Evolutionary conservation across 2,797 vertebrate genomes (phyloP).

Genomic region (Apogon talboti): DNA sequence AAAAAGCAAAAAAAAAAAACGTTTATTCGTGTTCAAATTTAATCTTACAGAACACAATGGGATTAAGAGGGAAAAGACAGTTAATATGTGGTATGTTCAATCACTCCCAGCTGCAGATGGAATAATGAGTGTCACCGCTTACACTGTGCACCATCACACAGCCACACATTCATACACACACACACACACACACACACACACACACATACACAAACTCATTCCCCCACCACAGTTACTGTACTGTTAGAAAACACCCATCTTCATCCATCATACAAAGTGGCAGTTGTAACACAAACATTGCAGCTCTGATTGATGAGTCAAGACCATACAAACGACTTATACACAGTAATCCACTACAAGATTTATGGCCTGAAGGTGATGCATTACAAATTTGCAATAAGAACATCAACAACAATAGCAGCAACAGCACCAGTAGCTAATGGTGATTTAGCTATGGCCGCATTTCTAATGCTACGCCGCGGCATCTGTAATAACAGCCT

Average conservation of each 20-base stretch:
- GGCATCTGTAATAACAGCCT: conserved; percentile 51
- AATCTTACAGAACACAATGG: conserved; percentile 82
- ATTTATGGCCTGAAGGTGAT: conserved; percentile 64
- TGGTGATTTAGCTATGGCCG: conserved; percentile 66
- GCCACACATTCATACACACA: no score
- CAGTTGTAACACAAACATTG: conserved; percentile 78
- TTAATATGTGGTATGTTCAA: conserved; percentile 79
- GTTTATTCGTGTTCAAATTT: conserved; percentile 85
- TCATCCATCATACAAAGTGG: conserved; percentile 76
- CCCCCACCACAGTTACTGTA: conserved; percentile 49
- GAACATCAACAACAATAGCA: conserved; percentile 66
- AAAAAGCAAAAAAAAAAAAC: conserved; percentile 71
- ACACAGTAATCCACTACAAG: conserved; percentile 69
- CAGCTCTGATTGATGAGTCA: conserved; percentile 75
- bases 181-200: conserved; percentile 21
- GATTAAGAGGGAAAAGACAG: conserved; percentile 80
- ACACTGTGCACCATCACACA: conserved; percentile 61
- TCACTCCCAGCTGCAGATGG: conserved; percentile 70
- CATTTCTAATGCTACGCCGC: conserved; percentile 45
- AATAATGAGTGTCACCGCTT: conserved; percentile 78
- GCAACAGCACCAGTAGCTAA: conserved; percentile 52
- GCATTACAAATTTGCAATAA: conserved; percentile 72
- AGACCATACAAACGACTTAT: conserved; percentile 68
- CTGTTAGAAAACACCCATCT: conserved; percentile 70
- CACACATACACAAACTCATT: conserved; percentile 23